Evolutionary conservation across 2,888 invertebrate species (phyloP).

Genomic region (Elysia crispata): DNA sequence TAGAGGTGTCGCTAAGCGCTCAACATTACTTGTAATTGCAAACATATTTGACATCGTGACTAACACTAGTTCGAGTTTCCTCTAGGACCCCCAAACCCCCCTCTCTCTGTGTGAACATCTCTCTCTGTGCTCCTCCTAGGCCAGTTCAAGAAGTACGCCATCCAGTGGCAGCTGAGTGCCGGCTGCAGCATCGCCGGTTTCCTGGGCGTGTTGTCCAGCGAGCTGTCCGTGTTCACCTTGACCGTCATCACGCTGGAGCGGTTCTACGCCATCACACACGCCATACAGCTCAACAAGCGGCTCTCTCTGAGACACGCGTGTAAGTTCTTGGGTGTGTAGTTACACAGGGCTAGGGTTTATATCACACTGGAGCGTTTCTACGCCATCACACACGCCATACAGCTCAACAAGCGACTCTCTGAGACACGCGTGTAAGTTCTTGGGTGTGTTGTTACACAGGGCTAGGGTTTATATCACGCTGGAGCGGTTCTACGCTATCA

Average conservation of each 20-base stretch:
- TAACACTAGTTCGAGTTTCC: too few species aligned
- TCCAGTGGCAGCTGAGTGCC: slow-evolving; percentile 97
- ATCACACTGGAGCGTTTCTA: too few species aligned
- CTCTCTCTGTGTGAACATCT: too few species aligned
- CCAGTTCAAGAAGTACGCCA: slow-evolving; percentile 96
- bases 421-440: slow-evolving; percentile 88
- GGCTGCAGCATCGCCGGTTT: slow-evolving; percentile 97
- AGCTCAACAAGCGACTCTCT: slow-evolving; percentile 95
- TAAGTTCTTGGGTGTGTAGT: too few species aligned
- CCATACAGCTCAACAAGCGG: slow-evolving; percentile 96
- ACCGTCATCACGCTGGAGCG: slow-evolving; percentile 97
- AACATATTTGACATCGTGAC: too few species aligned
- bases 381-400: slow-evolving; percentile 98
- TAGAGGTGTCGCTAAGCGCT: too few species aligned
- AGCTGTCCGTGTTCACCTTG: slow-evolving; percentile 95
- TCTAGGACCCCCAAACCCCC: too few species aligned
- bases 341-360: too few species aligned
- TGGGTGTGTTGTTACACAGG: slow-evolving; percentile 95
- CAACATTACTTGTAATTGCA: too few species aligned
- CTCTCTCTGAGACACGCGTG: slow-evolving; percentile 93
- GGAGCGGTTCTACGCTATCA: slow-evolving; percentile 94
- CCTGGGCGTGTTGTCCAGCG: slow-evolving; percentile 94
- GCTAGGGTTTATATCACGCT: slow-evolving; percentile 96
- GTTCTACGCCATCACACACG: slow-evolving; percentile 94
- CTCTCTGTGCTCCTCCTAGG: too few species aligned